Base-by-base conservation (phyloP, 2,888 invertebrate genomes). In the Drosophila mulleri region DNA sequence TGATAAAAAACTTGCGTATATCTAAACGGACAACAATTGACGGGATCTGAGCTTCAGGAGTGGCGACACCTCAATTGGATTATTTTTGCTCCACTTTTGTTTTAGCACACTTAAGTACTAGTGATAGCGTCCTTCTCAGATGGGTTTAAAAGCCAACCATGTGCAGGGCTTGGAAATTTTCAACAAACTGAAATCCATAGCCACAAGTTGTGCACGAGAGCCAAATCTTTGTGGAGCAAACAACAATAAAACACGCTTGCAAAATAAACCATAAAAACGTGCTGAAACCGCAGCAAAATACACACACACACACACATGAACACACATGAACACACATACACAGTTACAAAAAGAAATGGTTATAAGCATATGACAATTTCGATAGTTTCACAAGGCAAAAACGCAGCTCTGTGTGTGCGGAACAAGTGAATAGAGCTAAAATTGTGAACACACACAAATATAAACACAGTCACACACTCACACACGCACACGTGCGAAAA, bases 331-430 rank as follows among this genome's bases (percentile, higher is more conserved):
- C 16, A 26, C 26, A 53, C 3, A 6, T 11, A n/a, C 11, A 39
- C 23, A 60, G 39, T 58, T 29, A 20, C 53, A 44, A 20, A 56
- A n/a, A 45, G 37, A 57, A 52, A 64, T 61, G 62, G 59, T 37
- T 67, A 73, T 86, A 86, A 86, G 57, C 82, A 82, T 87, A 82
- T 82, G 83, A 79, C 85, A 82, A 84, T 76, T 82, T 84, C 71
- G 79, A 73, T 67, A 67, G 56, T 72, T 72, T 57, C 26, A 45
- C 82, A 72, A 61, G 65, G 56, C 63, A 75, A 88, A 85, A 83
- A 80, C 86, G 75, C 78, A 75, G 75, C 60, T 78, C 59, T 61
- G 71, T 77, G 80, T 70, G 65, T 74, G 79, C 74, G 83, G 74
- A 67, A 58, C 83, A 83, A 82, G 80, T 82, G 86, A 83, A 83